Percentiles rank a stretch among this genome's conserved stretches.
phyloP scores from a whole-genome alignment of 2,113 vertebrate genomes.

The Panurus biarmicus region DNA sequence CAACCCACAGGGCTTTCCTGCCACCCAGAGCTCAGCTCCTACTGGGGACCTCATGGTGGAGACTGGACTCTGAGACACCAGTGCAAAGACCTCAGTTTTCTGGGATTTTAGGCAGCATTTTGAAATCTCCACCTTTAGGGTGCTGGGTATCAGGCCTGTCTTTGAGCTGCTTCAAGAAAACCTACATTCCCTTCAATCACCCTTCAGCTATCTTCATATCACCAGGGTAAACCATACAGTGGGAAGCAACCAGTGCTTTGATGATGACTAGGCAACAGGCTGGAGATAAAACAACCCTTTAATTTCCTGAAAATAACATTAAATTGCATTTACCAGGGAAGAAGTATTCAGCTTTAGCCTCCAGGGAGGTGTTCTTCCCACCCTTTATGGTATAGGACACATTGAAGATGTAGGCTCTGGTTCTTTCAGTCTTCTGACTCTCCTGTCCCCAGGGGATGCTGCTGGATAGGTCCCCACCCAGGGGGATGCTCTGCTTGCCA shows the following conservation, averaged over 20 bases:
- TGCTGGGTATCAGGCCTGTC: neutral
- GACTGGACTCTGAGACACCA: neutral
- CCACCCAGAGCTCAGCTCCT: rapidly evolving
- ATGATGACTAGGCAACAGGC: neutral
- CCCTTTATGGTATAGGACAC: slow-evolving; percentile 51
- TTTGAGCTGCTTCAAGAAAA: neutral
- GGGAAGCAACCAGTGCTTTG: neutral
- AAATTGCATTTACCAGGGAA: slow-evolving; percentile 49
- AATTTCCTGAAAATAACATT: neutral
- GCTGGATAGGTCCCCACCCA: neutral
- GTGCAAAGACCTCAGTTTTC: rapidly evolving
- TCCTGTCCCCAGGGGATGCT: neutral
- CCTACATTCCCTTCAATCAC: neutral
- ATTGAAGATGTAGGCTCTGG: neutral
- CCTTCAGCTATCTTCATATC: neutral
- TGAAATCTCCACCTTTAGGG: neutral
- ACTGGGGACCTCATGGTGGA: neutral
- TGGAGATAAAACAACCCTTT: neutral
- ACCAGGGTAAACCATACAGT: neutral
- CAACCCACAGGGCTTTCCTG: neutral
- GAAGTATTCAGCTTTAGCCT: neutral
- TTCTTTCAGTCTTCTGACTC: neutral
- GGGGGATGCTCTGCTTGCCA: slow-evolving; percentile 26
- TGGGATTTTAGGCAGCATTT: neutral
- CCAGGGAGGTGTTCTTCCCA: slow-evolving; percentile 48